A percentile compares a stretch with the other conserved stretches of the same genome.
Conservation (phyloP, 64 coral and sea anemone species). For the Porites australiensis region DNA sequence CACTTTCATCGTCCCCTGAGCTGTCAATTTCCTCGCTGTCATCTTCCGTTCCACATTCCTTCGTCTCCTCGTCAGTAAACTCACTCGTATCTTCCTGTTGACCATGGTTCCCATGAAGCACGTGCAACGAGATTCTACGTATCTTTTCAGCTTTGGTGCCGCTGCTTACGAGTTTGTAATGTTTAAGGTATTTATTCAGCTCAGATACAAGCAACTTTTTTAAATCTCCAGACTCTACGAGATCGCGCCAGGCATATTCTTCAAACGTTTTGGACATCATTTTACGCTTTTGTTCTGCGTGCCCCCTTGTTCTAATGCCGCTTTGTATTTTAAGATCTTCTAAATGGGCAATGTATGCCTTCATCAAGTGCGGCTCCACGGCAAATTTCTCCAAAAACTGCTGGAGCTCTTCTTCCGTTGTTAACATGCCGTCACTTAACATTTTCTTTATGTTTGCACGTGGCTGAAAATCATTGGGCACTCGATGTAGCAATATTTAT, state of each 20-base stretch:
- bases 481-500: too few species aligned
- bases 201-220: conserved; percentile 26
- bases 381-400: conserved; percentile 47
- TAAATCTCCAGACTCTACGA: background rate
- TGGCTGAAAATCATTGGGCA: conserved; percentile 64
- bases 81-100: background rate
- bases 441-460: conserved; percentile 46
- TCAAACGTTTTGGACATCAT: background rate
- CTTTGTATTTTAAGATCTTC: conserved; percentile 36
- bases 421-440: conserved; percentile 19
- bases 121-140: conserved; percentile 23
- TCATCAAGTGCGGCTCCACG: conserved; percentile 20
- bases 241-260: conserved; percentile 17
- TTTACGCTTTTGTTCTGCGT: background rate
- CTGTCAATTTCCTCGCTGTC: too few species aligned
- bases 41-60: too few species aligned
- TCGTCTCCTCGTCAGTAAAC: too few species aligned
- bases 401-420: conserved; percentile 35
- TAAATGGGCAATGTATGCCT: conserved; percentile 49
- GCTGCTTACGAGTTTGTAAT: conserved; percentile 2
- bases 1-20: too few species aligned
- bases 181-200: conserved; percentile 11
- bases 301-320: conserved; percentile 27
- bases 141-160: conserved; percentile 16
- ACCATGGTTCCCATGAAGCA: background rate